phyloP scores from a whole-genome alignment of 2,797 vertebrate genomes.

The Tarsius wallacei region DNA sequence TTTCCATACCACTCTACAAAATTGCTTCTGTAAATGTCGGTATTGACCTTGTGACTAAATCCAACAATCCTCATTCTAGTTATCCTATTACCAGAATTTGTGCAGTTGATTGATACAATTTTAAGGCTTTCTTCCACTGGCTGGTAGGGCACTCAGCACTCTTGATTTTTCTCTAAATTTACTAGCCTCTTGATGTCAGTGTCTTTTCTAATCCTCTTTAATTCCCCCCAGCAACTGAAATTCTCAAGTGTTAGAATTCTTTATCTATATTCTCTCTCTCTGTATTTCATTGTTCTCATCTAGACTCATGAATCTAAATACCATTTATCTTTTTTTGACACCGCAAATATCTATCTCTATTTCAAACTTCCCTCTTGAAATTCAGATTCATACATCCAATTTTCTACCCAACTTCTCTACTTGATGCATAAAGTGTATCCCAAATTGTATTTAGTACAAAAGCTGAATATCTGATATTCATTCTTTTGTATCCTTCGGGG shows the following conservation, averaged over 20 bases:
- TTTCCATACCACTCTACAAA: neutral
- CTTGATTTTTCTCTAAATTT: neutral
- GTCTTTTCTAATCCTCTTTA: neutral
- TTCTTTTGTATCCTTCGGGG: neutral
- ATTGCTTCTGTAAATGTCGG: neutral
- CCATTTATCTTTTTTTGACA: neutral
- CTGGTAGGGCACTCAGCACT: neutral
- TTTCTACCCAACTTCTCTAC: neutral
- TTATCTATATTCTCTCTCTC: neutral
- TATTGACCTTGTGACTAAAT: neutral
- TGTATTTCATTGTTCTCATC: neutral
- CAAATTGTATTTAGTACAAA: neutral
- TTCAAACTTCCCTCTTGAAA: neutral
- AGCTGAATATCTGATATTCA: neutral
- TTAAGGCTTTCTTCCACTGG: neutral
- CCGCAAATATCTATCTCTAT: neutral
- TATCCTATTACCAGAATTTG: neutral
- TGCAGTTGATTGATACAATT: neutral
- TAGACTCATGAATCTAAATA: neutral
- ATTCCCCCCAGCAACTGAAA: neutral
- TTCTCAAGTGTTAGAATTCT: neutral
- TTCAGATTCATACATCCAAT: neutral
- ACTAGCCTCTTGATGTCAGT: neutral
- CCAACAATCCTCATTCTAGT: neutral
- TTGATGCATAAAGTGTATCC: neutral